Conservation (phyloP, 1,140 invertebrate genomes). For the Psix sp. region DNA sequence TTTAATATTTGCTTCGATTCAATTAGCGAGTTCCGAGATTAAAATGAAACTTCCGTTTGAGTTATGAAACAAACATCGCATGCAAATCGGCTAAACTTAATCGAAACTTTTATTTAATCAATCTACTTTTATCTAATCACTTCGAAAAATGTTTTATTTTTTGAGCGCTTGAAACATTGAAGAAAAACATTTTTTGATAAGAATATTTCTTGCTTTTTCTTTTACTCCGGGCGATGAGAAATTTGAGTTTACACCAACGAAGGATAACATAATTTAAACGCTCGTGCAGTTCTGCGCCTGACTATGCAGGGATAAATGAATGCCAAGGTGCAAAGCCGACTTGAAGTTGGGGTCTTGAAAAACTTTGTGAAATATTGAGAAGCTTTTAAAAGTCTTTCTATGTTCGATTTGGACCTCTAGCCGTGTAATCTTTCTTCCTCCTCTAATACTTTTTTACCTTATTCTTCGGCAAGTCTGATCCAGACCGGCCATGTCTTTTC, state of each 20-base stretch:
- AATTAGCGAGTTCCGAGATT: conserved; percentile 22
- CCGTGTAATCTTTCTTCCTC: conserved; percentile 44
- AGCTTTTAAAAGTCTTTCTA: conserved; percentile 69
- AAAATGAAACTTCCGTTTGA: conserved; percentile 27
- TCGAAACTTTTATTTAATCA: not conserved
- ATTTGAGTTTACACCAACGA: too few species aligned
- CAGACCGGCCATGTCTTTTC: conserved; percentile 4
- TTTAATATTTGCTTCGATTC: conserved; percentile 28
- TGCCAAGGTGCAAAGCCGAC: conserved; percentile 62
- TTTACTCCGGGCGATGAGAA: too few species aligned
- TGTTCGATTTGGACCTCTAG: conserved; percentile 62
- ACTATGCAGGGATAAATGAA: conserved; percentile 62
- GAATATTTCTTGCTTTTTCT: too few species aligned
- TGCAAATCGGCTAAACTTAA: conserved; percentile 9
- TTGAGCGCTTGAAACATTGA: too few species aligned
- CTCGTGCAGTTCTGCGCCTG: not conserved
- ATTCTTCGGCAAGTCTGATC: conserved; percentile 23
- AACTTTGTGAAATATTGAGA: conserved; percentile 73
- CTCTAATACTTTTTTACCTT: conserved; percentile 30
- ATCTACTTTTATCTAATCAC: too few species aligned
- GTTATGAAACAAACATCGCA: conserved; percentile 8
- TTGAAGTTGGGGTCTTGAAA: conserved; percentile 57
- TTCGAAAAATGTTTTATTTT: too few species aligned
- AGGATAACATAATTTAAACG: not conserved
- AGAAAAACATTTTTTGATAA: too few species aligned